Evolutionary conservation across 2,888 invertebrate species (phyloP), one percentile per base, ranked within the genome.

Genomic region (Hymenopus coronatus): DNA sequence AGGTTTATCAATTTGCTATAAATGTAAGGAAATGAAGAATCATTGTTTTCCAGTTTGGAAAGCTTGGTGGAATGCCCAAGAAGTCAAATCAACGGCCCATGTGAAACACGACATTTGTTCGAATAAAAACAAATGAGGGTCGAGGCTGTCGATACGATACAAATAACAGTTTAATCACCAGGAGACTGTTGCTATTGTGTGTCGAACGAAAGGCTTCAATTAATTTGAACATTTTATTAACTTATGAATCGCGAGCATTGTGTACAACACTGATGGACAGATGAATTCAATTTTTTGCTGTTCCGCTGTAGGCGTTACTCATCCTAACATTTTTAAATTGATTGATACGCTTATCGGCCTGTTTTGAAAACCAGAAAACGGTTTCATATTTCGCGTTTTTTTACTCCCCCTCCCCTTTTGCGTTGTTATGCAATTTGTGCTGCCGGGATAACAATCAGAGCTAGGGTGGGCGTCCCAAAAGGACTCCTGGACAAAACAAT

Each of bases 381-480:
- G 84, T 84, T 87, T 87, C 28, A 33, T 40, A 87, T 87, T 87
- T 87, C 46, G 15, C 40, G 6, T 82, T 25, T 30, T 33, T 28
- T 82, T 33, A 27, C 30, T 3, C 15, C 86, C 70, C 54, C 46
- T 27, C 15, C 25, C 15, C 15, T 86, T n/a, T 25, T 30, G 54
- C 70, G 86, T 70, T 86, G 28, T 86, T 86, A 86, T 81, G 86
- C 81, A 86, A 86, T 86, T 86, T 86, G 81, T 81, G 82, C 81
- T 81, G 87, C 82, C 82, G 7, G 27, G 40, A 30, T 87, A 33
- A 87, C 87, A 87, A 87, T 87, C n/a, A 82, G 4, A 28, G 20
- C 28, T 8, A 28, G 28, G 27, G 81, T 14, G 81, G 27, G 15
- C 25, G 30, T 15, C 70, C 81, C 86, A 28, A 86, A 81, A 87